phyloP scores from a whole-genome alignment of 1,140 invertebrate genomes.

The Stenopsyche tienmushanensis region DNA sequence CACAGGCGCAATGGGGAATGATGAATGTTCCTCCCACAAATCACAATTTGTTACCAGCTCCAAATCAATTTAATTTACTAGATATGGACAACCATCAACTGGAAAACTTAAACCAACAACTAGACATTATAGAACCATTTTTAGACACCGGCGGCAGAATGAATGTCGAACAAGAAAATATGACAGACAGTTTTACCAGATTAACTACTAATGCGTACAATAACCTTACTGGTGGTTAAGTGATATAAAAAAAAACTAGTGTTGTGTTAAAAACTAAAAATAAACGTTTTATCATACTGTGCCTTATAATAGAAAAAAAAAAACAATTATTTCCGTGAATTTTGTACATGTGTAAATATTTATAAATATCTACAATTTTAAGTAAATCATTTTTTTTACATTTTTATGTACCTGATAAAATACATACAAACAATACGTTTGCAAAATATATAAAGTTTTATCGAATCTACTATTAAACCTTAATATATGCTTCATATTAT shows the following conservation, averaged over 20 bases:
- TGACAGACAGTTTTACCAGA: slow-evolving; percentile 57
- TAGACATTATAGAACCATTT: slow-evolving; percentile 39
- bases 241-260: neutral
- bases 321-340: too few species aligned
- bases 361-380: too few species aligned
- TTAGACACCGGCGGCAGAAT: slow-evolving; percentile 29
- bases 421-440: too few species aligned
- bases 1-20: neutral
- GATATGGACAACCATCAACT: slow-evolving; percentile 55
- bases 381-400: too few species aligned
- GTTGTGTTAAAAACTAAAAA: neutral
- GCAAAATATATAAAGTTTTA: too few species aligned
- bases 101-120: slow-evolving; percentile 47
- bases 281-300: neutral
- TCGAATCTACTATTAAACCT: too few species aligned
- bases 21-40: neutral
- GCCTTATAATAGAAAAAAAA: too few species aligned
- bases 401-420: too few species aligned
- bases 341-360: too few species aligned
- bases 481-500: too few species aligned
- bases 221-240: neutral
- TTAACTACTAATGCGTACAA: slow-evolving; percentile 44
- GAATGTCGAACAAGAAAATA: slow-evolving; percentile 44
- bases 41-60: neutral
- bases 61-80: neutral